Conservation (phyloP, 2,113 vertebrate species). For the Rhipidura dahli region DNA sequence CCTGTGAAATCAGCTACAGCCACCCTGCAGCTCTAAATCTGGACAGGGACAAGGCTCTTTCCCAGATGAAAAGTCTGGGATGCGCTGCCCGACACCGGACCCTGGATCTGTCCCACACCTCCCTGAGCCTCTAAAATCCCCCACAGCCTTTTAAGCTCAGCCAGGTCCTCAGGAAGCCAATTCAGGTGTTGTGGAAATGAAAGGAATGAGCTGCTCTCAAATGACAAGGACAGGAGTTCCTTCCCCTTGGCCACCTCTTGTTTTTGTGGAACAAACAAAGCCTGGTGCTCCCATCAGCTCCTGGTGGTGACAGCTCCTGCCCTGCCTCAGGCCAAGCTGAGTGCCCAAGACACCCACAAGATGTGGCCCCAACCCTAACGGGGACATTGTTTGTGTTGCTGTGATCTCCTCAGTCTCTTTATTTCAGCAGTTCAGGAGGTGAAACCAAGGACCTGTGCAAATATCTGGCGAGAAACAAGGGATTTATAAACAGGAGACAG, state of each 20-base stretch:
- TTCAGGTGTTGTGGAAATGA: neutral
- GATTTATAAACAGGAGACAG: neutral
- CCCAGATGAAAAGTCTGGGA: neutral
- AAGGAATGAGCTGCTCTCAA: neutral
- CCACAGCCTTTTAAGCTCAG: neutral
- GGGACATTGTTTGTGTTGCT: neutral
- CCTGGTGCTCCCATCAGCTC: neutral
- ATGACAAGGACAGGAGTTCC: neutral
- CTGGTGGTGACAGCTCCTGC: neutral
- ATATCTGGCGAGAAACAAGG: neutral
- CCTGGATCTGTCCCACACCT: neutral
- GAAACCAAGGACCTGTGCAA: neutral
- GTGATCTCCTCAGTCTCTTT: neutral
- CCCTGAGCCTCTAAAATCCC: neutral
- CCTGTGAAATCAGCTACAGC: neutral
- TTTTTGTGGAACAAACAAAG: neutral
- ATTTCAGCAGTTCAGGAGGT: neutral
- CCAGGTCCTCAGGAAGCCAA: neutral
- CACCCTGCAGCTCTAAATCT: neutral
- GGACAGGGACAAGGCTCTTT: neutral
- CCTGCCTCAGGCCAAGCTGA: neutral
- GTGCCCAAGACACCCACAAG: neutral
- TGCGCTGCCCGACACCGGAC: neutral
- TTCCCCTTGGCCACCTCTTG: neutral
- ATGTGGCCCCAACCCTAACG: accelerated